Conservation (phyloP, 1,140 invertebrate species). For the Drosophila parvula region DNA sequence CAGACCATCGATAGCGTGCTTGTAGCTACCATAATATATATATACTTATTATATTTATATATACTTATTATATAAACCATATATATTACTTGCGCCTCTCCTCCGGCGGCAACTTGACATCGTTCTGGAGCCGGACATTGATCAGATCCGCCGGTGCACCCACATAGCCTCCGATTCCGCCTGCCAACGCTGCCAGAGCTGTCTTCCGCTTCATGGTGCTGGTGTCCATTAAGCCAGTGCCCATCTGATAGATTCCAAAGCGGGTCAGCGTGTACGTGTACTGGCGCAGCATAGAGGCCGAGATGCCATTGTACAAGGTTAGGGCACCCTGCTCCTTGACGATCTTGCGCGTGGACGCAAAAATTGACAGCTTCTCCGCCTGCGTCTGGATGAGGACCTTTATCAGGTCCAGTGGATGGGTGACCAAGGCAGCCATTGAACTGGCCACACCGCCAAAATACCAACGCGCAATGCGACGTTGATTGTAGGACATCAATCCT, state of each 20-base stretch:
- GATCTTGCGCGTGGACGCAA: slow-evolving; percentile 20
- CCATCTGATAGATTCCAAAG: slow-evolving; percentile 59
- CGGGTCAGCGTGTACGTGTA: slow-evolving; percentile 63
- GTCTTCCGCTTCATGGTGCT: slow-evolving; percentile 47
- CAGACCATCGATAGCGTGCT: slow-evolving; percentile 97
- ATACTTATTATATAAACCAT: slow-evolving; percentile 85
- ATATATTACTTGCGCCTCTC: slow-evolving; percentile 88
- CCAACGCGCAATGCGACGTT: slow-evolving; percentile 86
- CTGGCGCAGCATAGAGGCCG: slow-evolving; percentile 61
- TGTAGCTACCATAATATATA: slow-evolving; percentile 96
- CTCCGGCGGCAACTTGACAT: slow-evolving; percentile 50
- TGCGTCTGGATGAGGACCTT: slow-evolving; percentile 99
- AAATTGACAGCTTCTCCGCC: slow-evolving; percentile 88
- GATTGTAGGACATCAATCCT: slow-evolving; percentile 26
- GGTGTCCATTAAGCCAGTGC: slow-evolving; percentile 45
- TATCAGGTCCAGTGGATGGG: slow-evolving; percentile 98
- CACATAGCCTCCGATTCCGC: slow-evolving; percentile 43
- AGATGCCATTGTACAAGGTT: slow-evolving; percentile 82
- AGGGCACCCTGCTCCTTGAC: slow-evolving; percentile 84
- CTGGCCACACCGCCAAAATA: slow-evolving; percentile 94
- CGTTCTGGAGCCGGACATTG: slow-evolving; percentile 68
- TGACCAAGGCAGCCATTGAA: slow-evolving; percentile 95
- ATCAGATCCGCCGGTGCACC: slow-evolving; percentile 64
- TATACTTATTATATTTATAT: slow-evolving; percentile 85
- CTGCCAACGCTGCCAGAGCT: slow-evolving; percentile 23